Percentiles rank a stretch among this genome's conserved stretches.
Evolutionary conservation across 1,140 invertebrate species (phyloP).

Genomic region (Drosophila serrata): DNA sequence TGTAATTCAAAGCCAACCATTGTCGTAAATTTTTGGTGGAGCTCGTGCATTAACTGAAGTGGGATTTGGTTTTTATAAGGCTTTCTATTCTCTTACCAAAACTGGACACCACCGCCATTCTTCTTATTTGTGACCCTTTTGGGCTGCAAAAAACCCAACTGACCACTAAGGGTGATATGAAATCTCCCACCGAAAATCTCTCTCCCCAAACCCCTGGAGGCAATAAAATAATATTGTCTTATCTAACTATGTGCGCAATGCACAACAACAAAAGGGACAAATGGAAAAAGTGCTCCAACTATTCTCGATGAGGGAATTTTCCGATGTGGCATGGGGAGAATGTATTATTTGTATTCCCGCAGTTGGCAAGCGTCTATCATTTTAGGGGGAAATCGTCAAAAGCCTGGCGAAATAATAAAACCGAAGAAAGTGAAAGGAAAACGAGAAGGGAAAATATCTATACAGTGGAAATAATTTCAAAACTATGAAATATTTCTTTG

Average conservation of each 20-base stretch:
- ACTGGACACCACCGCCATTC: background rate
- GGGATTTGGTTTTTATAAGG: background rate
- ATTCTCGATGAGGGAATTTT: conserved; percentile 48
- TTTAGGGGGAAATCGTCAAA: conserved; percentile 50
- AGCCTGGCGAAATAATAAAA: conserved; percentile 71
- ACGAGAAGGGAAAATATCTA: conserved; percentile 9
- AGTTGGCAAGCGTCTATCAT: conserved; percentile 42
- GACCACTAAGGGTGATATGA: conserved; percentile 43
- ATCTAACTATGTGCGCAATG: conserved; percentile 80
- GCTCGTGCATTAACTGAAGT: background rate
- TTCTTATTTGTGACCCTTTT: conserved; percentile 22
- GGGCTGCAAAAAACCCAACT: conserved; percentile 14
- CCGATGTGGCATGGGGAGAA: background rate
- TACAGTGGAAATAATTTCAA: background rate
- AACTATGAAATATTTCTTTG: background rate
- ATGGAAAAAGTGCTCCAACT: conserved; percentile 53
- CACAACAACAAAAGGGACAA: conserved; percentile 61
- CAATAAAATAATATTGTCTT: conserved; percentile 83
- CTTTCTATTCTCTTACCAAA: background rate
- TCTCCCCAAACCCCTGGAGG: conserved; percentile 10
- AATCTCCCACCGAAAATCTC: background rate
- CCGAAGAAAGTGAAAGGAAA: conserved; percentile 55
- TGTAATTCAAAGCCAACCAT: background rate
- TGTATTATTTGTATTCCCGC: conserved; percentile 64
- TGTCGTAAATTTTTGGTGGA: conserved; percentile 7